Evolutionary conservation across 2,797 vertebrate species (phyloP), one percentile per base, ranked within the genome.

Genomic region (Xyrichtys novacula): DNA sequence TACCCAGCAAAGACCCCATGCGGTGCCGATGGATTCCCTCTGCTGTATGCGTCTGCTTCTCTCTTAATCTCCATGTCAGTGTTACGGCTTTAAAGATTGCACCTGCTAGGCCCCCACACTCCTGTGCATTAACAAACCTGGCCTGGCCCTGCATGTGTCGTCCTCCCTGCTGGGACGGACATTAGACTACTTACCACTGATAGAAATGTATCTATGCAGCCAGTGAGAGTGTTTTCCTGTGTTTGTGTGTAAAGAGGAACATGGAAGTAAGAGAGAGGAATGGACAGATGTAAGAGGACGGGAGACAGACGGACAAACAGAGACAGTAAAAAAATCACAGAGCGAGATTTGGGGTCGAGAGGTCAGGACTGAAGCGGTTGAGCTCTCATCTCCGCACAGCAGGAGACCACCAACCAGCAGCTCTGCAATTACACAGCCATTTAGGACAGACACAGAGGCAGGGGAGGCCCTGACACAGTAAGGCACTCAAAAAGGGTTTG

Each of bases 51-150:
- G n/a, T 68, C 52, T 75, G 52, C 29, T 25, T 70, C 32, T 66
- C 71, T 86, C 77, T 88, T 90, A 85, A 89, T 88, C 78, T 92
- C 83, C 42, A 76, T 91, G 83, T 90, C 88, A 86, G 69, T 83
- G 89, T 88, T 85, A 74, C 80, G 66, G 76, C 75, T 91, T 87
- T 83, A 91, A 90, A 89, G 59, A 84, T 62, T 66, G 74, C 85
- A 92, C 88, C 91, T 91, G 91, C 81, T 72, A 79, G 61, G 44
- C 73, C 78, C 61, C 64, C 58, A 39, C 70, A 70, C 80, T 57
- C 65, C 72, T 58, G 64, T 58, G 55, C 72, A 76, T 85, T 90
- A 85, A 88, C 85, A 81, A 83, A 90, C 73, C 78, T 74, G 60
- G 54, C 75, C 78, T 59, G 42, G 48, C 70, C 61, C 88, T 62